Conservation (phyloP, 2,113 vertebrate genomes). For the Neodontobutis hainanensis region DNA sequence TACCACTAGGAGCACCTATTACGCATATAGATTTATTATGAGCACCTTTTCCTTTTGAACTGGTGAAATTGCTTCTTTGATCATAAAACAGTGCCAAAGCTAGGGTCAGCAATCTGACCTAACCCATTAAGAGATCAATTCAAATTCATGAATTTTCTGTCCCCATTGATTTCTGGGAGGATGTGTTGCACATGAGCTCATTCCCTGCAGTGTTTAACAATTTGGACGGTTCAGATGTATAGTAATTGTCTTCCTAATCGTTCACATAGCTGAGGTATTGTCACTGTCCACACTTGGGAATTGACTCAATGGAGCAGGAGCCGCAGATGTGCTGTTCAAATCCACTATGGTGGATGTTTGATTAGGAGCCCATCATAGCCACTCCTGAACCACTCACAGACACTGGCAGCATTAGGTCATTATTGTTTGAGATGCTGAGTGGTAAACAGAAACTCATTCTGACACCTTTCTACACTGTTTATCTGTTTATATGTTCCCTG, state of each 20-base stretch:
- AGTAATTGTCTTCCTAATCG: constrained; percentile 41
- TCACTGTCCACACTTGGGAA: constrained; percentile 2
- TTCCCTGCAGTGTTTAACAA: constrained; percentile 18
- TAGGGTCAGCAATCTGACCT: constrained; percentile 8
- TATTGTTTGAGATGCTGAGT: constrained; percentile 14
- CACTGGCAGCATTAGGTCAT: constrained; percentile 3
- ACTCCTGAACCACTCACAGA: constrained; percentile 5
- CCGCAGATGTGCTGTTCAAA: constrained; percentile 38
- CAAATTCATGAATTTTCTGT: constrained; percentile 26
- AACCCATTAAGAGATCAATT: constrained; percentile 26
- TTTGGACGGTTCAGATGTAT: constrained; percentile 19
- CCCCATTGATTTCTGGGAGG: constrained; percentile 18
- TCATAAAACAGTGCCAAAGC: constrained; percentile 9
- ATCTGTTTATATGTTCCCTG: not conserved
- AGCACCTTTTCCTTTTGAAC: not conserved
- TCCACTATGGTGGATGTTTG: constrained; percentile 26
- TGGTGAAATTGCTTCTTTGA: constrained; percentile 8
- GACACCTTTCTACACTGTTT: constrained; percentile 4
- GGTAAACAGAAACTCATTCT: constrained; percentile 19
- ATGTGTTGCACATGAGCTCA: constrained; percentile 21
- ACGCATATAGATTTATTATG: not conserved
- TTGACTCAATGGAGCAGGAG: constrained; percentile 20
- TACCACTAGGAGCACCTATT: too few species aligned
- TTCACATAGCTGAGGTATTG: constrained; percentile 40
- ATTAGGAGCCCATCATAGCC: constrained; percentile 19